phyloP scores from a whole-genome alignment of 2,888 invertebrate genomes.

The Scaptomyza cyrtandrae region DNA sequence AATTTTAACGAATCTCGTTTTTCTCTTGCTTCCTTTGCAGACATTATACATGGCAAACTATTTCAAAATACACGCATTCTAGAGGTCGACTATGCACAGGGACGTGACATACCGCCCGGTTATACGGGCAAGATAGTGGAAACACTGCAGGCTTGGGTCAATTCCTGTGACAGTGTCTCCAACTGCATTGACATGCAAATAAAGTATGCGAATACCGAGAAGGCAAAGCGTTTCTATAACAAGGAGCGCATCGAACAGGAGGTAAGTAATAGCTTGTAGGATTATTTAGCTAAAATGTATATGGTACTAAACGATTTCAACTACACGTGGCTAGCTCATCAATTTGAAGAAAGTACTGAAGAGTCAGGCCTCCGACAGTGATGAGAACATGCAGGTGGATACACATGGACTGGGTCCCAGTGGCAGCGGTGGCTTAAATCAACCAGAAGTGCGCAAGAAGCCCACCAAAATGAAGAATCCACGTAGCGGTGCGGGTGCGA shows the following conservation, averaged over 20 bases:
- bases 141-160: conserved; percentile 95
- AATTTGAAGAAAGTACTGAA: conserved; percentile 95
- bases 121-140: conserved; percentile 93
- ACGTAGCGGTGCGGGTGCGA: conserved; percentile 74
- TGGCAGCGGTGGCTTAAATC: conserved; percentile 61
- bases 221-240: conserved; percentile 91
- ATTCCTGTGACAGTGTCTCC: conserved; percentile 94
- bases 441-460: conserved; percentile 82
- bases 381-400: conserved; percentile 93
- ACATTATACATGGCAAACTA: conserved; percentile 97
- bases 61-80: conserved; percentile 97
- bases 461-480: conserved; percentile 82
- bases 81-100: conserved; percentile 97
- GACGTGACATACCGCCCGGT: conserved; percentile 94
- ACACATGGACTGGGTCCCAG: conserved; percentile 87
- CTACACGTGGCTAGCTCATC: conserved; percentile 87
- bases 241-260: conserved; percentile 94
- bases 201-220: conserved; percentile 92
- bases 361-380: conserved; percentile 91
- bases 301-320: not conserved
- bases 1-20: not conserved
- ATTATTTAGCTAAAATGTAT: too few relatives aligned
- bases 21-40: conserved; percentile 84
- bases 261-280: conserved; percentile 86
- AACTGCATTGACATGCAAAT: conserved; percentile 96